Evolutionary conservation across 2,113 vertebrate genomes (phyloP).

Genomic region (Epinephelus lanceolatus): DNA sequence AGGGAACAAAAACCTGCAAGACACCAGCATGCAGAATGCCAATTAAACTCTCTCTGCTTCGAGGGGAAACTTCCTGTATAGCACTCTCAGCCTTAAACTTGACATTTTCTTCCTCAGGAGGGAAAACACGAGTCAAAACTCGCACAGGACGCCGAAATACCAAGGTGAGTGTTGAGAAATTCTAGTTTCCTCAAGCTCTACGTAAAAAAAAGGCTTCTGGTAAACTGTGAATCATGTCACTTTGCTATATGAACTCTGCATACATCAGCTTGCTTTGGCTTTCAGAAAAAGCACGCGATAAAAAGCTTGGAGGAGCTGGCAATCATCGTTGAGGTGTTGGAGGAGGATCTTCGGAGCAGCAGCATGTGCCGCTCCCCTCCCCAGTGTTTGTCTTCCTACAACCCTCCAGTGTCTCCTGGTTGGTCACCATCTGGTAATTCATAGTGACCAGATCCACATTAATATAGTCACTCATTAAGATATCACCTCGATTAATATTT

Average conservation of each 20-base stretch:
- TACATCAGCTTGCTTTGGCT: slow-evolving; percentile 20
- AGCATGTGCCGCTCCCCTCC: slow-evolving; percentile 12
- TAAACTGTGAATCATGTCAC: neutral
- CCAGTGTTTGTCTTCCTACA: neutral
- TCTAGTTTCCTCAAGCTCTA: neutral
- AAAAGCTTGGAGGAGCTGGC: slow-evolving; percentile 89
- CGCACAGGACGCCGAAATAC: slow-evolving; percentile 63
- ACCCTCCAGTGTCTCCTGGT: slow-evolving; percentile 18
- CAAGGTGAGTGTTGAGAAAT: slow-evolving; percentile 78
- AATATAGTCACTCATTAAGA: neutral
- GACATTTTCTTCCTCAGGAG: slow-evolving; percentile 64
- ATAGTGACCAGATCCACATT: neutral
- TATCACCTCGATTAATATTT: neutral
- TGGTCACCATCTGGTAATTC: slow-evolving; percentile 53
- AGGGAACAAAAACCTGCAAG: neutral
- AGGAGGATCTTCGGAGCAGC: slow-evolving; percentile 86
- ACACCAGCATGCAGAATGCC: neutral
- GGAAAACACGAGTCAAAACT: slow-evolving; percentile 84
- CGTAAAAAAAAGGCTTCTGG: neutral
- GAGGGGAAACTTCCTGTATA: neutral
- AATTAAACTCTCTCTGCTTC: neutral
- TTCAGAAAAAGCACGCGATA: slow-evolving; percentile 77
- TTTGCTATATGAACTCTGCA: neutral
- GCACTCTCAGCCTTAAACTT: neutral
- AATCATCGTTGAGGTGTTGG: slow-evolving; percentile 89